These are phyloP conservation scores for Syrmaticus mikado DNA, from an alignment of 2,113 vertebrate genomes.

Conservation along the genomic window DNA sequence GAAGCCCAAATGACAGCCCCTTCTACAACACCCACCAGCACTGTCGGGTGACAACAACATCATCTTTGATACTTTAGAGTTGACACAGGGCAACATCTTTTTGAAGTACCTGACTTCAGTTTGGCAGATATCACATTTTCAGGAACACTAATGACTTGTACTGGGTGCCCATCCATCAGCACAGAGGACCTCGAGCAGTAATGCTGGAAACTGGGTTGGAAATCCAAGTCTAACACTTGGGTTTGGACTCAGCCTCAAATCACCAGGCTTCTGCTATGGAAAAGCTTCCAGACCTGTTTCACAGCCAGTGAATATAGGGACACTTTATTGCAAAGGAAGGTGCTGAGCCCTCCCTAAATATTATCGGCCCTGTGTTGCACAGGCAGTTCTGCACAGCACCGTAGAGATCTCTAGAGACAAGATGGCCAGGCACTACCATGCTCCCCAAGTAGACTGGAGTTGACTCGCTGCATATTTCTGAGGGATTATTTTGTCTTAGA, in stretches of 20 bases:
- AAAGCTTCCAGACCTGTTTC: neutral
- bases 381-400: neutral
- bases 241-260: neutral
- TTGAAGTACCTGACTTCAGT: constrained; percentile 21
- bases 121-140: neutral
- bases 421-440: fast-evolving
- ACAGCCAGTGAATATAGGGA: neutral
- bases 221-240: neutral
- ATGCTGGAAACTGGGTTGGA: neutral
- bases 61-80: constrained; percentile 19
- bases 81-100: constrained; percentile 46
- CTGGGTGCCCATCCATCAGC: neutral
- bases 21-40: constrained; percentile 60
- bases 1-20: constrained; percentile 72
- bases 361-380: fast-evolving
- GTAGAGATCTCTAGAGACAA: neutral
- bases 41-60: constrained; percentile 40
- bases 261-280: neutral
- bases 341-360: neutral
- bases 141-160: constrained; percentile 1
- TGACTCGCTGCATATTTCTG: neutral
- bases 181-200: neutral
- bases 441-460: neutral
- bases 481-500: neutral
- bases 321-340: neutral